Percentiles rank a stretch among this genome's conserved stretches.
phyloP scores from a whole-genome alignment of 2,888 invertebrate genomes.

The Tuberolachnus salignus region DNA sequence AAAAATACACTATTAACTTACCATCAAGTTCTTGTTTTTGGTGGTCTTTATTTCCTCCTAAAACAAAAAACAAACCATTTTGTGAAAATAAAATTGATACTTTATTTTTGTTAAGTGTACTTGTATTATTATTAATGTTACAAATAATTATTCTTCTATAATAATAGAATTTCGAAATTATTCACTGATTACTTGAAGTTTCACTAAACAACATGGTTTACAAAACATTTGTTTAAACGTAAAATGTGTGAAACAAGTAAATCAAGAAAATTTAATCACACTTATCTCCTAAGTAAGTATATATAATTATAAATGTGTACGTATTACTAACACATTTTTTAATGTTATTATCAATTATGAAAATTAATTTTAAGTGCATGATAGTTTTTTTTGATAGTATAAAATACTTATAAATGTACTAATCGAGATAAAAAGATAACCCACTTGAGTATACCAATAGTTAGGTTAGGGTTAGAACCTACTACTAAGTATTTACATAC shows the following conservation, averaged over 20 bases:
- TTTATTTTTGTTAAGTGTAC: background rate
- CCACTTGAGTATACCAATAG: background rate
- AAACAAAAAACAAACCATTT: slow-evolving; percentile 1
- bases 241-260: background rate
- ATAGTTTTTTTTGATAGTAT: background rate
- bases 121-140: background rate
- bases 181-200: background rate
- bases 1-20: background rate
- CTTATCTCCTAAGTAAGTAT: background rate
- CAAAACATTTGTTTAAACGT: too few species aligned
- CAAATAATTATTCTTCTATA: background rate
- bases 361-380: background rate
- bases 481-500: background rate
- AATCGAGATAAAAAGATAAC: background rate
- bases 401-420: background rate
- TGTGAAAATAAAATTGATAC: background rate
- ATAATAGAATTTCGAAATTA: background rate
- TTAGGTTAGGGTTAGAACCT: background rate
- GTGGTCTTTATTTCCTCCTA: slow-evolving; percentile 44
- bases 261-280: background rate
- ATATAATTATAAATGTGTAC: too few species aligned
- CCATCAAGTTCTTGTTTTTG: slow-evolving; percentile 44
- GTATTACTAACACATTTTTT: background rate
- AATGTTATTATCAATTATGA: background rate
- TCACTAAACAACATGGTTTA: background rate